Conservation (phyloP, 2,797 vertebrate species). For the Sebastes cheni region DNA sequence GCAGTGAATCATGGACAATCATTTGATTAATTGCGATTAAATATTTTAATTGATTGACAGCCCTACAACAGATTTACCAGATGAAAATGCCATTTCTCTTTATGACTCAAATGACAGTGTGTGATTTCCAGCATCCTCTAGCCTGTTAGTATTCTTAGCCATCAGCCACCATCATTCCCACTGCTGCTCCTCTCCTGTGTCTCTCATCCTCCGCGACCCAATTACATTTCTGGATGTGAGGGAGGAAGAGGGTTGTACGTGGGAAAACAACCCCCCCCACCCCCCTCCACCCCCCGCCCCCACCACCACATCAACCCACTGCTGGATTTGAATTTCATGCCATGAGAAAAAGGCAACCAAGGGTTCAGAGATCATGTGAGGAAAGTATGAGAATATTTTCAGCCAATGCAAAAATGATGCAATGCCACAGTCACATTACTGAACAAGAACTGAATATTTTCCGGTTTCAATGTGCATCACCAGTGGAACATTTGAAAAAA, state of each 20-base stretch:
- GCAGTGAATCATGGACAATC: too few species aligned
- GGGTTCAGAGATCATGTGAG: slow-evolving; percentile 70
- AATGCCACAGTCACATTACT: slow-evolving; percentile 5
- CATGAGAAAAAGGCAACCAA: slow-evolving; percentile 58
- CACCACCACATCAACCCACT: neutral
- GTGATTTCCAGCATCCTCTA: neutral
- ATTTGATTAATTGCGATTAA: too few species aligned
- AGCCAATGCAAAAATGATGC: slow-evolving; percentile 26
- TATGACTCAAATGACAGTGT: neutral
- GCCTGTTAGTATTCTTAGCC: slow-evolving; percentile 42
- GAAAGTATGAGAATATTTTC: slow-evolving; percentile 45
- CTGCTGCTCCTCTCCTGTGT: slow-evolving; percentile 46
- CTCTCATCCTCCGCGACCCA: slow-evolving; percentile 49
- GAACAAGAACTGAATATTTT: slow-evolving; percentile 3
- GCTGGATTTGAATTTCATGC: slow-evolving; percentile 65
- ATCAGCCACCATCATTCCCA: slow-evolving; percentile 43
- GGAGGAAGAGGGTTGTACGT: slow-evolving; percentile 45
- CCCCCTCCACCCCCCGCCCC: too few species aligned
- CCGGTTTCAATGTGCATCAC: neutral
- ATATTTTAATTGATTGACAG: too few species aligned
- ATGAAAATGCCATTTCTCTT: neutral
- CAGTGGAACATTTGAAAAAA: slow-evolving; percentile 1
- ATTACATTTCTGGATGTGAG: slow-evolving; percentile 63
- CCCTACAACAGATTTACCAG: too few species aligned
- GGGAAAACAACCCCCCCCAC: slow-evolving; percentile 45